Conservation (phyloP, 2,888 invertebrate genomes). For the Epinotia bilunana region DNA sequence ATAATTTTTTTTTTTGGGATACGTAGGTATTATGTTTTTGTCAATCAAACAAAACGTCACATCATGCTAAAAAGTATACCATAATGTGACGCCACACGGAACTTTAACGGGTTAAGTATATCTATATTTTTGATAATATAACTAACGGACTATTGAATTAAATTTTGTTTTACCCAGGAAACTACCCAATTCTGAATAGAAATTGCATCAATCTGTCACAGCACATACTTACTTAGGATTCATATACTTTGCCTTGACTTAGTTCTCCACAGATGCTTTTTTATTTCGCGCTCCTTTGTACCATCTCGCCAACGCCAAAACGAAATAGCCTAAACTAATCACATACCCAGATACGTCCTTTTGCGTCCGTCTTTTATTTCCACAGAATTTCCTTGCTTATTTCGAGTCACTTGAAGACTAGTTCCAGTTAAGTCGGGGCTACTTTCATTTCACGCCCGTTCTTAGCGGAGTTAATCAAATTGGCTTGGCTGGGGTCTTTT, state of each 20-base stretch:
- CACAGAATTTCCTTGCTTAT: neutral
- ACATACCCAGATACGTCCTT: neutral
- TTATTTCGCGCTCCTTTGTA: neutral
- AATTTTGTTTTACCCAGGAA: too few relatives aligned
- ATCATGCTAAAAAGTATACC: too few relatives aligned
- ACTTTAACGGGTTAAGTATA: too few relatives aligned
- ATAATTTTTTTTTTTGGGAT: too few relatives aligned
- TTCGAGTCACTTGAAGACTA: neutral
- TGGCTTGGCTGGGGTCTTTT: constrained; percentile 19
- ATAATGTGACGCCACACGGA: too few relatives aligned
- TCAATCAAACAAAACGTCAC: too few relatives aligned
- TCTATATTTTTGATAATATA: too few relatives aligned
- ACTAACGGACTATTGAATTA: too few relatives aligned
- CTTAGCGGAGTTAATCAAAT: constrained; percentile 36
- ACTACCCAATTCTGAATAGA: too few relatives aligned
- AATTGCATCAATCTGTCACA: too few relatives aligned
- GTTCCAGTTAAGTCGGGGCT: constrained; percentile 13
- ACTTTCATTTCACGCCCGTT: constrained; percentile 24
- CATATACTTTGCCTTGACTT: neutral
- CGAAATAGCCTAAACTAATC: neutral
- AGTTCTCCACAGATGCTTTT: neutral
- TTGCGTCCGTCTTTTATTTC: neutral
- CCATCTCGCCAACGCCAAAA: neutral
- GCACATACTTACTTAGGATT: neutral
- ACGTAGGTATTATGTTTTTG: too few relatives aligned